Conservation (phyloP, 1,140 invertebrate species). For the Cyclina sinensis region DNA sequence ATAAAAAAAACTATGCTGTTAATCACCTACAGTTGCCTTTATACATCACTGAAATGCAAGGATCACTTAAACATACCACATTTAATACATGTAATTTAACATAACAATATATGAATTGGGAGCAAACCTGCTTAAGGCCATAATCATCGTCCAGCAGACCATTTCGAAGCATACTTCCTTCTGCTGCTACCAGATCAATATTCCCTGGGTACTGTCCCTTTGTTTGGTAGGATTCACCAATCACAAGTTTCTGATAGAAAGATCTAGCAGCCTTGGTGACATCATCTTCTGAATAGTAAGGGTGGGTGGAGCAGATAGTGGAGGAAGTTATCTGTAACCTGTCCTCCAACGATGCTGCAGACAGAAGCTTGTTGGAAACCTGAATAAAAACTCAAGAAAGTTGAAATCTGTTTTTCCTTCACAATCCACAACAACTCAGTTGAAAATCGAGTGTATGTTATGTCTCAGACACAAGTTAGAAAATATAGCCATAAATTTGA, state of each 20-base stretch:
- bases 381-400: background rate
- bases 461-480: no score
- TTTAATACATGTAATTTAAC: no score
- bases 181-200: constrained; percentile 68
- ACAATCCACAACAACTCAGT: no score
- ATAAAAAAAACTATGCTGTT: no score
- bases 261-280: constrained; percentile 63
- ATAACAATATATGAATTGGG: no score
- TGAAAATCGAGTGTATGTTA: no score
- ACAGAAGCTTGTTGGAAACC: constrained; percentile 63
- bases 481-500: no score
- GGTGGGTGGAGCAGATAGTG: constrained; percentile 61
- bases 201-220: constrained; percentile 38
- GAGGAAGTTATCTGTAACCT: constrained; percentile 64
- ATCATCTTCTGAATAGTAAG: constrained; percentile 56
- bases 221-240: constrained; percentile 73
- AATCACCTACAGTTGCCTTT: no score
- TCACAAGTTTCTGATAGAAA: constrained; percentile 73
- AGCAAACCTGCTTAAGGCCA: constrained; percentile 70
- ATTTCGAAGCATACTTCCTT: constrained; percentile 56
- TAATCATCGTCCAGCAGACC: constrained; percentile 71
- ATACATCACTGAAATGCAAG: no score
- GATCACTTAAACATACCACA: no score
- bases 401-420: no score
- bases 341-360: constrained; percentile 69